phyloP scores from a whole-genome alignment of 2,113 vertebrate species.

The Rhinoptilus africanus region DNA sequence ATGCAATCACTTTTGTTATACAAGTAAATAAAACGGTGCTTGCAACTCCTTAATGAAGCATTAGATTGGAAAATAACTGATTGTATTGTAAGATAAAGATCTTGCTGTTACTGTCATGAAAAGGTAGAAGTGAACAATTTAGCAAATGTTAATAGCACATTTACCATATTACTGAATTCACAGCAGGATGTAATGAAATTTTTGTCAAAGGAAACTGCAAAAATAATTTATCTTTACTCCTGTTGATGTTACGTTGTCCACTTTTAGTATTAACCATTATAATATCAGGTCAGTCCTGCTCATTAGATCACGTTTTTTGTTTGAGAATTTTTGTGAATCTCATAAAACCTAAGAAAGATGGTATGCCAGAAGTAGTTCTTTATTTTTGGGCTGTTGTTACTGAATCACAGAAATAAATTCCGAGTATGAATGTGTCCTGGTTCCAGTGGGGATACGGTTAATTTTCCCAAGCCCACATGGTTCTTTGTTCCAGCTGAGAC shows the following conservation, averaged over 20 bases:
- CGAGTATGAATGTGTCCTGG: neutral
- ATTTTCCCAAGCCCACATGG: neutral
- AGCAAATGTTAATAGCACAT: conserved; percentile 65
- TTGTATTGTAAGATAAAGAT: conserved; percentile 45
- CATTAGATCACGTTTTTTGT: conserved; percentile 26
- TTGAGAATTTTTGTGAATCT: neutral
- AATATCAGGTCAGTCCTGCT: conserved; percentile 33
- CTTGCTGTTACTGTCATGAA: conserved; percentile 68
- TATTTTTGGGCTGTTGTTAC: neutral
- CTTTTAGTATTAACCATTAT: conserved; percentile 16
- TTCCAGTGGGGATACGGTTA: neutral
- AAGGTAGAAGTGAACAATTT: conserved; percentile 71
- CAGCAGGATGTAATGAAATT: conserved; percentile 61
- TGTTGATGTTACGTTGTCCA: conserved; percentile 9
- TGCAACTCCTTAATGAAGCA: conserved; percentile 48
- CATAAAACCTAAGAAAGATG: neutral
- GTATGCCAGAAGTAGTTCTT: neutral
- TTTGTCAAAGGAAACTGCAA: conserved; percentile 32
- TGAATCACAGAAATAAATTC: neutral
- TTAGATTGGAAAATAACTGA: conserved; percentile 71
- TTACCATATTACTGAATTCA: conserved; percentile 36
- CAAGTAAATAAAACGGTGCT: neutral
- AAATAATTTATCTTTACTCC: conserved; percentile 44
- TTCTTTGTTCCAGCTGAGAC: neutral
- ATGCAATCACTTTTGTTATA: neutral